Evolutionary conservation across 2,888 invertebrate genomes (phyloP).

Genomic region (Alsophila aescularia): DNA sequence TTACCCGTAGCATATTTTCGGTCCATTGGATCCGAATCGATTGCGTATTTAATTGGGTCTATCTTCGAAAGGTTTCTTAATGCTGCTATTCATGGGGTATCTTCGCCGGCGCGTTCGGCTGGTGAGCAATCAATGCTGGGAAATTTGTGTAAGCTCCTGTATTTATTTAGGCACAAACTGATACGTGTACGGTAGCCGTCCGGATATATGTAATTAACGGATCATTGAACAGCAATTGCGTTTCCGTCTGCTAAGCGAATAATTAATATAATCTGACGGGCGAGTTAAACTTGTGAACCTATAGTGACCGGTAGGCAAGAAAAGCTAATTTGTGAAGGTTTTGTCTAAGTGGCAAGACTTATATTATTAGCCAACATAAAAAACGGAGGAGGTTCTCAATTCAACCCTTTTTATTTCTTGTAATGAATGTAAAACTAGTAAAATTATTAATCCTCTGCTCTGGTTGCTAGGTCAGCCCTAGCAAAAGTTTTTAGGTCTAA

Average conservation of each 20-base stretch:
- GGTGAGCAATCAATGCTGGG: slow-evolving; percentile 11
- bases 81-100: slow-evolving; percentile 33
- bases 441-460: too few species aligned
- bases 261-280: slow-evolving; percentile 36
- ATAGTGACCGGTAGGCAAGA: too few species aligned
- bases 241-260: slow-evolving; percentile 38
- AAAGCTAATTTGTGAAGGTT: too few species aligned
- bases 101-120: background rate
- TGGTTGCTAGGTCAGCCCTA: too few species aligned
- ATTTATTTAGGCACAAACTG: slow-evolving; percentile 20
- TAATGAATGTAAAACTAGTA: too few species aligned
- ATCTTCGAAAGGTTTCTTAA: slow-evolving; percentile 34
- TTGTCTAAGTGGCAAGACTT: too few species aligned
- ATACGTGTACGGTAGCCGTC: slow-evolving; percentile 23
- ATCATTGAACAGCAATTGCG: slow-evolving; percentile 44
- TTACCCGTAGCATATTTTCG: slow-evolving; percentile 27
- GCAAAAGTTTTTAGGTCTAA: too few species aligned
- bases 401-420: too few species aligned
- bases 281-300: background rate
- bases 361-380: too few species aligned
- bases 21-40: slow-evolving; percentile 40
- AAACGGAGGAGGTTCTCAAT: too few species aligned
- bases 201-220: slow-evolving; percentile 34
- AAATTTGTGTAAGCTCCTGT: slow-evolving; percentile 9
- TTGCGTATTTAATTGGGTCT: slow-evolving; percentile 39